These are phyloP conservation scores for Albula goreensis DNA, from an alignment of 2,113 vertebrate species.

Conservation along the genomic window DNA sequence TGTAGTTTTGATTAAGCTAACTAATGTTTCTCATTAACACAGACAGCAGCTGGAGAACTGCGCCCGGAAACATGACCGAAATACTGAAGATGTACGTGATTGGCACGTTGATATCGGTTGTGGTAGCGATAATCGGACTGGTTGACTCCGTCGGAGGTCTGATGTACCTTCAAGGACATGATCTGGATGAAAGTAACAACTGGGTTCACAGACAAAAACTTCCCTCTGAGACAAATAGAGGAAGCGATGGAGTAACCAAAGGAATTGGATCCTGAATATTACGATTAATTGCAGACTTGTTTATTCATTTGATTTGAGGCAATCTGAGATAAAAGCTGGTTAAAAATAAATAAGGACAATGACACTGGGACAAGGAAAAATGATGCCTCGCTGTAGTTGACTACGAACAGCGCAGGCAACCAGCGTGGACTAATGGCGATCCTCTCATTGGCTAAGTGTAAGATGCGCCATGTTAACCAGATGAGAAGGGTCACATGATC, in stretches of 20 bases:
- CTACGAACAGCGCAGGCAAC: no score
- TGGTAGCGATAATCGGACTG: conserved; percentile 19
- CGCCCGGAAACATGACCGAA: background rate
- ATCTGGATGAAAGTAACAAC: background rate
- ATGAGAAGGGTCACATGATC: no score
- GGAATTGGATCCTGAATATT: conserved; percentile 6
- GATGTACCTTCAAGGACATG: conserved; percentile 33
- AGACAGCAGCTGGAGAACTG: background rate
- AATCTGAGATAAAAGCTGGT: no score
- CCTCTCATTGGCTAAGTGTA: no score
- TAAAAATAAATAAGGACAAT: no score
- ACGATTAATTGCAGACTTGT: conserved; percentile 42
- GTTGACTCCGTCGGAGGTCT: conserved; percentile 39
- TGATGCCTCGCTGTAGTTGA: no score
- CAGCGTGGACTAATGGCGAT: no score
- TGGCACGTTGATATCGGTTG: conserved; percentile 20
- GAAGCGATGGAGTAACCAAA: background rate
- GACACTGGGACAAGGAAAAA: no score
- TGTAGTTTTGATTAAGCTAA: background rate
- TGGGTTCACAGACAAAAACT: background rate
- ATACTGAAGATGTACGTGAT: conserved; percentile 29
- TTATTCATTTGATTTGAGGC: background rate
- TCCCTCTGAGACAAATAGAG: background rate
- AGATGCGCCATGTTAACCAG: no score
- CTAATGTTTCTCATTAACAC: background rate